Conservation (phyloP, 2,113 vertebrate species). For the Strix aluco region DNA sequence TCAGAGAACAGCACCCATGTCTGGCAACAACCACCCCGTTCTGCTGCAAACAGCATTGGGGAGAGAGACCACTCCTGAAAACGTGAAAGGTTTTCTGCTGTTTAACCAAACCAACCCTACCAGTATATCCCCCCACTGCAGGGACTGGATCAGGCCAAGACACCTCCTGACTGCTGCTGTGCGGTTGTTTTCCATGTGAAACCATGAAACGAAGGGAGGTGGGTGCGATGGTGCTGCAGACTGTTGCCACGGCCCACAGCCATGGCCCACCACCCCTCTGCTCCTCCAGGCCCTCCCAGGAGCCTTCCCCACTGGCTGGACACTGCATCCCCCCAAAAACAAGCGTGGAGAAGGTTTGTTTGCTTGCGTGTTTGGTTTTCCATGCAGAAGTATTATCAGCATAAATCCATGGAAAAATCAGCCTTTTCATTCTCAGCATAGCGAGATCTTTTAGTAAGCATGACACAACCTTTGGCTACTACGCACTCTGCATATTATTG, state of each 20-base stretch:
- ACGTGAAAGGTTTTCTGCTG: not conserved
- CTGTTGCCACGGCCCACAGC: fast-evolving
- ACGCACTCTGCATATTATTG: not conserved
- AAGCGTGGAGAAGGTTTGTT: not conserved
- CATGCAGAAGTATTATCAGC: not conserved
- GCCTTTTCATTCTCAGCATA: not conserved
- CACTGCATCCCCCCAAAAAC: not conserved
- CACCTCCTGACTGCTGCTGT: not conserved
- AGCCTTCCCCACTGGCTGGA: not conserved
- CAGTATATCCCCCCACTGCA: not conserved
- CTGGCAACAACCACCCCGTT: not conserved
- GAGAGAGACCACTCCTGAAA: not conserved
- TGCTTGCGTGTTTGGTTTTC: not conserved
- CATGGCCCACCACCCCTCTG: fast-evolving
- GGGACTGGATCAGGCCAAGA: not conserved
- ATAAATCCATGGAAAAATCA: not conserved
- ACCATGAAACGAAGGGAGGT: not conserved
- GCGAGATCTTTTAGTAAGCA: not conserved
- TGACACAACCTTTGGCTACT: not conserved
- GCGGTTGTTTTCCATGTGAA: fast-evolving
- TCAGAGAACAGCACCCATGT: not conserved
- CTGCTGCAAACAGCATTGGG: not conserved
- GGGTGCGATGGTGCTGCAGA: not conserved
- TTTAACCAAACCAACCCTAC: not conserved
- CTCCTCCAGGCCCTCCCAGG: not conserved